Percentiles rank a stretch among this genome's conserved stretches.
Evolutionary conservation across 2,113 vertebrate genomes (phyloP).

Genomic region (Bothrops jararaca): DNA sequence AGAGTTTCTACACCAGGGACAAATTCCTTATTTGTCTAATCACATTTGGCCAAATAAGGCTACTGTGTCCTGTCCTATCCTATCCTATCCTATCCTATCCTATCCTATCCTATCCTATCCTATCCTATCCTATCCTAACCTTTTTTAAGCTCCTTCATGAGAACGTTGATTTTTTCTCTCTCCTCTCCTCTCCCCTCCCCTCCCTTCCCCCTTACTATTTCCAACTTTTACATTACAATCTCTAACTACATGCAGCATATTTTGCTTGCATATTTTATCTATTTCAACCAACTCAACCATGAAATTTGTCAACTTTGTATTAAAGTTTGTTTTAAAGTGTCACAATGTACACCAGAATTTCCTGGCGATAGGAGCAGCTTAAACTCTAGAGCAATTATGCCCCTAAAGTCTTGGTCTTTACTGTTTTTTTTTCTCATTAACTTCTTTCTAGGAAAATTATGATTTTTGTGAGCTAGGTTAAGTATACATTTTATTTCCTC

Average conservation of each 20-base stretch:
- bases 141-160: neutral
- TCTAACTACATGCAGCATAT: neutral
- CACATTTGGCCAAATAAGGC: neutral
- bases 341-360: too few species aligned
- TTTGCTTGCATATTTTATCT: neutral
- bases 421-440: too few species aligned
- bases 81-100: too few species aligned
- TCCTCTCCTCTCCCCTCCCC: neutral
- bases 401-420: too few species aligned
- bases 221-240: neutral
- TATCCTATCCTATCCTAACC: too few species aligned
- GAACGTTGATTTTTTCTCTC: neutral
- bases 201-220: neutral
- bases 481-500: too few species aligned
- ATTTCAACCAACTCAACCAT: neutral
- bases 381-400: too few species aligned
- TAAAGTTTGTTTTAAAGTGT: neutral
- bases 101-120: too few species aligned
- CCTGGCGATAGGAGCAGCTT: too few species aligned
- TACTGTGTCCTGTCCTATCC: too few species aligned
- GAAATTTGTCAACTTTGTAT: neutral
- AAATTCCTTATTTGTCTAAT: neutral
- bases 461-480: too few species aligned
- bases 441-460: too few species aligned
- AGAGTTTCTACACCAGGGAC: neutral